Base-by-base conservation (phyloP, 35 echinoderm and acorn worm species). In the Chiridota heheva region DNA sequence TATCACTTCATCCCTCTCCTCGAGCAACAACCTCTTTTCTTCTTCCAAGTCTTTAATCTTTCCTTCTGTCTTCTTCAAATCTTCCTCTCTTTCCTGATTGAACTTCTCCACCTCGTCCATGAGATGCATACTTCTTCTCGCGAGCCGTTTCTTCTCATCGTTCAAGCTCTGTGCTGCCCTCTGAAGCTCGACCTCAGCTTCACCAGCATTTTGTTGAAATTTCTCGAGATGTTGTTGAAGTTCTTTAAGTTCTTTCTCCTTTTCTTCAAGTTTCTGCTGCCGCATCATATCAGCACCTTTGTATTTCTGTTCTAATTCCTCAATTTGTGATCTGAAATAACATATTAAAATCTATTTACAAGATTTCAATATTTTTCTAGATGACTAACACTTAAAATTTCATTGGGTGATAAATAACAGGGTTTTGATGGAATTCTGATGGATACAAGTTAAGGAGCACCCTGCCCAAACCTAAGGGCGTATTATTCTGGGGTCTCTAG, bases 31-130 rank as follows among this genome's bases (percentile, higher is more conserved):
- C 40, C 34, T 60, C 60, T 63, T 82, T 38, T 83, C 67, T 46
- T 82, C 42, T 24, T 90, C 79, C 27, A 83, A 70, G 31, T 65
- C 69, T 10, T 62, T 46, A 30, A 90, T 22, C 16, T 76, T 82
- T 36, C 77, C 40, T 38, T 90, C 56, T n/a, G 66, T 56, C 36
- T 86, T 76, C 44, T 86, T 69, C 39, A 69, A 58, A 42, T 82
- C 49, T 38, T 58, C 58, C 45, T 86, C 76, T 46, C 84, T 96
- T 53, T 96, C 63, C 60, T 65, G 43, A 20, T 91, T 70, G 47
- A 81, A 91, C 27, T 91, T 78, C 43, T 87, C 84, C 39, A 96
- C 46, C 66, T 96, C 87, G 49, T 86, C 56, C 75, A 91, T 64
- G 42, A 96, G 66, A 67, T 96, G 72, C 10, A 76, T 5, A 55